phyloP scores from a whole-genome alignment of 1,140 invertebrate species.

The Agraylea sexmaculata region DNA sequence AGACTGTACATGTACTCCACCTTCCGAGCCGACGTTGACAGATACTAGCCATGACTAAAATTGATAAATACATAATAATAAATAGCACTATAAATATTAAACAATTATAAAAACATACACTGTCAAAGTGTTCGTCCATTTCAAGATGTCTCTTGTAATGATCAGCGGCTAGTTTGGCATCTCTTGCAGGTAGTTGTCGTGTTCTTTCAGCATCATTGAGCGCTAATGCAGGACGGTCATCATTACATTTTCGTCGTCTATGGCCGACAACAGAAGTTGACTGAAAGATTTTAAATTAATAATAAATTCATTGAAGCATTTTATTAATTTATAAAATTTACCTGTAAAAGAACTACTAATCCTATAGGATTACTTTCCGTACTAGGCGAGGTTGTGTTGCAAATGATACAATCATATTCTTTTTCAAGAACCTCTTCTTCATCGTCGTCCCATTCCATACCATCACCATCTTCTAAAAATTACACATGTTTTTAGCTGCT shows the following conservation, averaged over 20 bases:
- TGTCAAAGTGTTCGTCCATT: constrained; percentile 60
- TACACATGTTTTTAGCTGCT: constrained; percentile 11
- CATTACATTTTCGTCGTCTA: constrained; percentile 38
- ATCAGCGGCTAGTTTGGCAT: constrained; percentile 49
- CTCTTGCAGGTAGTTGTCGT: constrained; percentile 48
- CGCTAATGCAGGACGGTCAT: constrained; percentile 23
- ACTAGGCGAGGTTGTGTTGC: constrained; percentile 78
- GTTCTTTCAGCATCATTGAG: constrained; percentile 42
- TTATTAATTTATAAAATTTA: constrained; percentile 20
- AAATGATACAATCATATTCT: constrained; percentile 93
- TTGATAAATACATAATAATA: constrained; percentile 31
- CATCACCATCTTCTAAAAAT: constrained; percentile 38
- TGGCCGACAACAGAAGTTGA: constrained; percentile 73
- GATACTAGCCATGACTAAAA: constrained; percentile 80
- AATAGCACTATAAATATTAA: constrained; percentile 2
- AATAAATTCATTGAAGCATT: background rate
- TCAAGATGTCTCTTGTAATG: constrained; percentile 58
- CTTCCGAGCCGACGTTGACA: constrained; percentile 83
- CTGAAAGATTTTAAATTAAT: constrained; percentile 30
- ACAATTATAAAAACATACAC: constrained; percentile 37
- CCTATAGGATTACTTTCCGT: constrained; percentile 81
- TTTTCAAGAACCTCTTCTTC: constrained; percentile 48
- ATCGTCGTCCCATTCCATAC: constrained; percentile 60
- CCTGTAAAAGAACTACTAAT: constrained; percentile 77
- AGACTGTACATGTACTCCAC: constrained; percentile 88